Evolutionary conservation across 2,113 vertebrate genomes (phyloP), one percentile per base, ranked within the genome.

Genomic region (Nymphicus hollandicus): DNA sequence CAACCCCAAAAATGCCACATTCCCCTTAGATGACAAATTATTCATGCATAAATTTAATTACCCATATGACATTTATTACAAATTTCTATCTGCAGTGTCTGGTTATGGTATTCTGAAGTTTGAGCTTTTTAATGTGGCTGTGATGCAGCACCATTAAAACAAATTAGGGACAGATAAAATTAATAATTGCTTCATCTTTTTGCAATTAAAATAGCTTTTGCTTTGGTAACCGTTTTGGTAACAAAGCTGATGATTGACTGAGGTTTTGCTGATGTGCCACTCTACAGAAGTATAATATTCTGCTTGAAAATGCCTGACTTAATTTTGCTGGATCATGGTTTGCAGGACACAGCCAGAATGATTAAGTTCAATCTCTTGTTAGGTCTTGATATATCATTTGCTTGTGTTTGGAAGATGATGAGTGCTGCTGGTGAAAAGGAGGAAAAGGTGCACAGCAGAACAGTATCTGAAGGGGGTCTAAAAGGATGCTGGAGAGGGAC

Each of bases 11-110:
- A 94, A 93, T 86, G 76, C 31, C 93, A 96, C 50, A 44, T 68
- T 74, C 8, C 22, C 12, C 41, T 4, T 9, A 83, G 64, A 95
- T 79, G 72, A 92, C 25, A 91, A 94, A 95, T 96, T 86, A 88
- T 69, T 96, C 68, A 91, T 86, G 81, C 89, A 82, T 83, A 81
- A 94, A 83, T 58, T 95, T 93, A 96, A 96, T 93, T 95, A 91
- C 47, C n/a, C 81, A 18, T 72, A 60, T 83, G 85, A 90, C 87
- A 95, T 93, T 90, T 92, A 93, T 80, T 74, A 69, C 35, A 93
- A 93, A 86, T 44, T 66, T 88, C 47, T 89, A 17, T 71, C 41
- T 74, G 35, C 49, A 35, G 31, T 89, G 58, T 28, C 25, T 87
- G 56, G 44, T 61, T 92, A 80, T 29, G 50, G 74, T 50, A 88